A percentile compares a stretch with the other conserved stretches of the same genome.
These are phyloP conservation scores for Chelon labrosus DNA, from an alignment of 2,797 vertebrate species.

Conservation along the genomic window DNA sequence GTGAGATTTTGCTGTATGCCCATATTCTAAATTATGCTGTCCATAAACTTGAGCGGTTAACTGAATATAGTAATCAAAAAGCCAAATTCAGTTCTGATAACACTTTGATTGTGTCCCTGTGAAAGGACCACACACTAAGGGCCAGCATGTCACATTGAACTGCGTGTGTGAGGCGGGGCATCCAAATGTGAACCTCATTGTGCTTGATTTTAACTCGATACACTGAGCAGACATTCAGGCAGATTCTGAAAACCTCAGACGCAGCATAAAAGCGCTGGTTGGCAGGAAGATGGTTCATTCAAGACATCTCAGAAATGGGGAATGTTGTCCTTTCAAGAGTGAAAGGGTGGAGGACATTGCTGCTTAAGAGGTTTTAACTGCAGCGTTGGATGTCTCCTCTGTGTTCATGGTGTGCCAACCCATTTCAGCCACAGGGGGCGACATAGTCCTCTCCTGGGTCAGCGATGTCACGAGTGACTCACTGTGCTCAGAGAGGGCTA, in stretches of 20 bases:
- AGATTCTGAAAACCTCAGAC: slow-evolving; percentile 74
- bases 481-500: slow-evolving; percentile 1
- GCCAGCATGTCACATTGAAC: slow-evolving; percentile 81
- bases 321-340: slow-evolving; percentile 5
- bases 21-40: slow-evolving; percentile 85
- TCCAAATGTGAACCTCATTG: slow-evolving; percentile 74
- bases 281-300: slow-evolving; percentile 54
- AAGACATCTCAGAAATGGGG: slow-evolving; percentile 21
- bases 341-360: background rate
- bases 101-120: slow-evolving; percentile 35
- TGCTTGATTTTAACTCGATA: slow-evolving; percentile 81
- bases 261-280: slow-evolving; percentile 82
- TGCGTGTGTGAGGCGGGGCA: slow-evolving; percentile 86
- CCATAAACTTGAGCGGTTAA: slow-evolving; percentile 84
- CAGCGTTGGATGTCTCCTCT: slow-evolving; percentile 15
- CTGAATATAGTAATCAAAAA: slow-evolving; percentile 77
- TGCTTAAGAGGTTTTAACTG: slow-evolving; percentile 12
- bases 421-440: slow-evolving; percentile 15
- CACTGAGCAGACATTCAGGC: slow-evolving; percentile 65
- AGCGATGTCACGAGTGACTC: slow-evolving; percentile 47
- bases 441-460: slow-evolving; percentile 11
- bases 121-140: slow-evolving; percentile 74
- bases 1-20: slow-evolving; percentile 86
- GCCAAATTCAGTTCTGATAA: slow-evolving; percentile 56
- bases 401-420: slow-evolving; percentile 8